Base-by-base conservation (phyloP, 2,113 vertebrate species). In the Lepus timidus region DNA sequence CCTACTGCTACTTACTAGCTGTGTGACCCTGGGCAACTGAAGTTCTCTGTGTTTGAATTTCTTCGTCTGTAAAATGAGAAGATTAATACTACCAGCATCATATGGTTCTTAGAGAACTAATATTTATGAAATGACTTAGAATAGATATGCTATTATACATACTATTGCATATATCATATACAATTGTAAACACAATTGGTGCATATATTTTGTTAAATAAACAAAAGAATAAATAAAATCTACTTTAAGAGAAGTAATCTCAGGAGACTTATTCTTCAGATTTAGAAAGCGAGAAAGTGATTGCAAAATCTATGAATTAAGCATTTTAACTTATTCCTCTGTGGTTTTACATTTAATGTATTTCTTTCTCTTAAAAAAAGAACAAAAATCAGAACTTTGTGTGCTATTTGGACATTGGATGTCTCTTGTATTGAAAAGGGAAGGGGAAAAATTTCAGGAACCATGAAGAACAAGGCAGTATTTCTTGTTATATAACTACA, bases 21-120 rank as follows among this genome's bases (percentile, higher is more conserved):
- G 44, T 44, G 44, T 44, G 44, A 44, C 44, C 44, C 44, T 7
- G 44, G 44, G 44, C 44, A 44, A 44, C 6, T 44, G 6, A 44
- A 44, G 6, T 44, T 44, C 44, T 44, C 44, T 44, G 44, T 44
- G 39, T 44, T 44, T 44, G 44, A 44, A 44, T 44, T 44, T 44
- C 44, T 44, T 44, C 7, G 6, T 44, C 44, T 44, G 44, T 44
- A 44, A 44, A 44, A 44, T 44, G 6, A 7, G 44, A 44, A 44
- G 44, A 44, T 44, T 39, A 52, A 64, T 31, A 39, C 29, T 89
- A 83, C 11, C 61, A 82, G 51, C 44, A 25, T 8, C 83, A 82
- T 4, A 68, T 31, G 23, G 39, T 70, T 82, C 61, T 82, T 68
- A 91, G 81, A 74, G n/a, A 91, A 88, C 39, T 78, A 93, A 74